Base-by-base conservation (phyloP, 2,888 invertebrate species). In the Pollenia amentaria region DNA sequence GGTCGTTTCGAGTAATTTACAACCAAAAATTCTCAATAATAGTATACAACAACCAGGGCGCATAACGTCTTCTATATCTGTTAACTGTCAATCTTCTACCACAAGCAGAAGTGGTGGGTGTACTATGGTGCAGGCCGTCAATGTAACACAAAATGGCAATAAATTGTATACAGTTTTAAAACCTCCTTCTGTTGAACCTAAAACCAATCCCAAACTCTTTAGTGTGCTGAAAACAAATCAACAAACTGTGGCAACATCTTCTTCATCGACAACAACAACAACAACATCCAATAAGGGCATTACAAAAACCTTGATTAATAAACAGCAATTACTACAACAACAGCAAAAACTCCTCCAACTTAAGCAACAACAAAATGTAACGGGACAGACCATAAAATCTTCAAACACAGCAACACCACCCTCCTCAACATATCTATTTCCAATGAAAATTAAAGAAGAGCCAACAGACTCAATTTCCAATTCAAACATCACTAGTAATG, bases 1-100 rank as follows among this genome's bases (percentile, higher is more conserved):
- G 60, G 89, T 92, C n/a, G 89, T 91, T 85, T 88, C 92, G 3
- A 89, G 46, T 67, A 80, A 77, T 62, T 53, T 44, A 7, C 84
- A 84, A 46, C 73, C 87, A 29, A 84, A 85, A 80, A 65, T 85
- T 76, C 46, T 84, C 10, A 79, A 87, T 10, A 82, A 67, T 67
- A 80, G 60, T 12, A 60, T 69, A 65, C 85, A 85, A 62, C 85
- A 85, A 29, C 79, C 80, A 10, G 84, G 80, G 16, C 85, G 85
- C 2, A n/a, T 75, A 51, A 57, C 67, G 40, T 40, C 78, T 51
- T 48, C 78, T 51, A 40, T 79, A 3, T 16, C 73, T n/a, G 6
- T 62, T 21, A 2, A 46, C 12, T n/a, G 75, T 48, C 3, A 29
- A 21, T 70, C 46, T n/a, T 60, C 72, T 29, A 83, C 64, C 21